phyloP scores from a whole-genome alignment of 2,113 vertebrate genomes.

The Muscicapa adusta region DNA sequence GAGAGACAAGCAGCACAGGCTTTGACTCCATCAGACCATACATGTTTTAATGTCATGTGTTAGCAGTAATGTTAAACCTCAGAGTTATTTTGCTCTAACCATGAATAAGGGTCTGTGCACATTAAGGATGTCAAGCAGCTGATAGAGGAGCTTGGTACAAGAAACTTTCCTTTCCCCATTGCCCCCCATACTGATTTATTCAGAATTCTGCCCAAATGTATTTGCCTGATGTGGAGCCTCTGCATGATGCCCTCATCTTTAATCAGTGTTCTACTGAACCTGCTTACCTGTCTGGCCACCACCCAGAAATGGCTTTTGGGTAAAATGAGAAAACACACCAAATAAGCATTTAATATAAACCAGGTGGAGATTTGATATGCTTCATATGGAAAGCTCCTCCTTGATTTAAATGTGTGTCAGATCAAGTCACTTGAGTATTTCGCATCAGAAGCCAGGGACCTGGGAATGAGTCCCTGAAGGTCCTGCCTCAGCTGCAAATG shows the following conservation, averaged over 20 bases:
- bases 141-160: neutral
- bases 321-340: neutral
- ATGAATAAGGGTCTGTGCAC: neutral
- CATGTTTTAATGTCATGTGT: fast-evolving
- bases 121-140: neutral
- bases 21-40: neutral
- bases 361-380: neutral
- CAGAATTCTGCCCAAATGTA: neutral
- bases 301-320: neutral
- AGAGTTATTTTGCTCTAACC: neutral
- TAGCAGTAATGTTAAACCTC: neutral
- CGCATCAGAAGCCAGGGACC: neutral
- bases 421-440: neutral
- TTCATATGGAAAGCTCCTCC: neutral
- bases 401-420: neutral
- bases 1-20: neutral
- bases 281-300: neutral
- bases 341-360: neutral
- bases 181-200: neutral
- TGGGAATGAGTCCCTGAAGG: neutral
- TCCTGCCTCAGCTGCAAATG: neutral
- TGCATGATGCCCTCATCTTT: neutral
- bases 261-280: neutral
- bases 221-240: neutral
- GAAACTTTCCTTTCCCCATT: neutral